These are phyloP conservation scores for Dysmachus trigonus DNA, from an alignment of 2,888 invertebrate species.

Conservation along the genomic window DNA sequence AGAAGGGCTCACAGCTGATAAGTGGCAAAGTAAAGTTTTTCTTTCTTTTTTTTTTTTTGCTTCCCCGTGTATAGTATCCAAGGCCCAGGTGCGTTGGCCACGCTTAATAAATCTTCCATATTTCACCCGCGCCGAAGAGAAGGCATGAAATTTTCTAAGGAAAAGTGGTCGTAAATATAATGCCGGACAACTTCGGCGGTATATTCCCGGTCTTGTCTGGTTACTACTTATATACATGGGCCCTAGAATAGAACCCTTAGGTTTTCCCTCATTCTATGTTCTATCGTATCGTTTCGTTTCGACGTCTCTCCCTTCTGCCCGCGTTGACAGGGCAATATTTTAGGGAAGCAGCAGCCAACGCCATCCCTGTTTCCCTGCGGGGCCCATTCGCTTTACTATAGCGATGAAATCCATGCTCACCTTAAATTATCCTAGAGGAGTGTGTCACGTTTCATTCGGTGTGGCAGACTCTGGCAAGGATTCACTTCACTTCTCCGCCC, in stretches of 20 bases:
- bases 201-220: neutral
- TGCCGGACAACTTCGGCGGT: neutral
- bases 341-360: neutral
- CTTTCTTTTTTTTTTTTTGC: neutral
- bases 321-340: neutral
- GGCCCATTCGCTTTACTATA: neutral
- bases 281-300: neutral
- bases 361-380: neutral
- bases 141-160: neutral
- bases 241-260: neutral
- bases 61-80: neutral
- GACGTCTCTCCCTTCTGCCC: neutral
- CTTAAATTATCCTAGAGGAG: slow-evolving; percentile 29
- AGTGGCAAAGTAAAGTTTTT: no score
- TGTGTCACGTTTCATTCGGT: slow-evolving; percentile 28
- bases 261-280: neutral
- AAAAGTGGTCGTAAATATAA: slow-evolving; percentile 13
- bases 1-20: neutral
- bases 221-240: neutral
- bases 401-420: slow-evolving; percentile 24
- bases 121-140: neutral
- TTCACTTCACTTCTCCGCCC: neutral
- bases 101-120: slow-evolving; percentile 22
- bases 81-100: slow-evolving; percentile 1
- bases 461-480: neutral